phyloP scores from a whole-genome alignment of 2,888 invertebrate genomes.

The Taphrorychus bicolor region DNA sequence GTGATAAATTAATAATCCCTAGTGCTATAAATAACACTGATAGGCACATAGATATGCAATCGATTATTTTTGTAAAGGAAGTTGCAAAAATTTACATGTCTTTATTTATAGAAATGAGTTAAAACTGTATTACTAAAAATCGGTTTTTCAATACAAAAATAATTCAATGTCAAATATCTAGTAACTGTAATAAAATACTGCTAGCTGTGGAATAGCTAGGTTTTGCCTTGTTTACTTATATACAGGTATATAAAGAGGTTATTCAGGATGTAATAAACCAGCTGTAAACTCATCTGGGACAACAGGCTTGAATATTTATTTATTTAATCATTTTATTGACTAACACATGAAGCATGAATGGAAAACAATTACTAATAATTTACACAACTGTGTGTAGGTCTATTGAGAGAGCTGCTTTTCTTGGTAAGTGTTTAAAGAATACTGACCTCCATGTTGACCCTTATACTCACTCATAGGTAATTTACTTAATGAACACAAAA shows the following conservation, averaged over 20 bases:
- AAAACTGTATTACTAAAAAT: conserved; percentile 3
- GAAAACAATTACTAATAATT: conserved; percentile 32
- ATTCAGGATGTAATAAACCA: conserved; percentile 7
- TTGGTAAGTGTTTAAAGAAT: background rate
- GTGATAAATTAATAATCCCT: background rate
- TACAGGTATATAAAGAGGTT: background rate
- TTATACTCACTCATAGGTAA: background rate
- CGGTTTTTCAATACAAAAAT: background rate
- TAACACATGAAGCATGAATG: conserved; percentile 24
- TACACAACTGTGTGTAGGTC: conserved; percentile 27
- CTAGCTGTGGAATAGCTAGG: no score
- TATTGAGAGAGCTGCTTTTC: background rate
- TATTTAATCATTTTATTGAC: conserved; percentile 18
- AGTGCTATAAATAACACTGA: background rate
- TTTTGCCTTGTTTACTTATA: no score
- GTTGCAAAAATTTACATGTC: conserved; percentile 12
- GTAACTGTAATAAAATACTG: background rate
- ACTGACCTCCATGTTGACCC: background rate
- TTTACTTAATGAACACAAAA: background rate
- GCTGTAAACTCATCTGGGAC: background rate
- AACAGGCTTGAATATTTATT: background rate
- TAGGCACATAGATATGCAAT: background rate
- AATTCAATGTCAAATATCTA: background rate
- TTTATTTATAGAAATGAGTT: conserved; percentile 32
- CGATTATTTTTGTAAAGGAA: conserved; percentile 17